These are phyloP conservation scores for Caenorhabditis latens DNA, from an alignment of 1,140 invertebrate genomes.

Conservation along the genomic window DNA sequence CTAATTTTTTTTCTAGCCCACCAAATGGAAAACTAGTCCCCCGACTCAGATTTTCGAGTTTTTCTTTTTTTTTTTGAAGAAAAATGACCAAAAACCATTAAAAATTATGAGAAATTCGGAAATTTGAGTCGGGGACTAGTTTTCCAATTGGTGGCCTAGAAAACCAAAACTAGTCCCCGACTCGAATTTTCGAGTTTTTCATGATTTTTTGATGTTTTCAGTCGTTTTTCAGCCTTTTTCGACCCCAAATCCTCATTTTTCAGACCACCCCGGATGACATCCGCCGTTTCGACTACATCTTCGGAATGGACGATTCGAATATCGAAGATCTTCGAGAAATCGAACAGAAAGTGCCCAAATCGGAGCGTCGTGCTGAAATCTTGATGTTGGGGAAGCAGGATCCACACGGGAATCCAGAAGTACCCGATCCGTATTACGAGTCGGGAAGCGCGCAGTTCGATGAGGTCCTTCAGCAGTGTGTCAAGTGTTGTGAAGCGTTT, in stretches of 20 bases:
- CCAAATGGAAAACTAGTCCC: too few species aligned
- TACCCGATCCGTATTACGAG: constrained; percentile 90
- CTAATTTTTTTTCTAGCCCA: too few species aligned
- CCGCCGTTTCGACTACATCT: constrained; percentile 86
- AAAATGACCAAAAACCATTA: too few species aligned
- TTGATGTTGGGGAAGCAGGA: constrained; percentile 87
- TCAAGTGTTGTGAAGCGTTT: constrained; percentile 34
- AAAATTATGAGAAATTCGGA: too few species aligned
- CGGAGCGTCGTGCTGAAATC: constrained; percentile 83
- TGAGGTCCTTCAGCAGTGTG: constrained; percentile 50
- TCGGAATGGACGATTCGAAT: constrained; percentile 91
- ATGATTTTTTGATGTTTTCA: too few species aligned
- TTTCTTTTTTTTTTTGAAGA: too few species aligned
- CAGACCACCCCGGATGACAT: constrained; percentile 85
- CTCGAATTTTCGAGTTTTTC: too few species aligned
- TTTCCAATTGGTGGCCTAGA: too few species aligned
- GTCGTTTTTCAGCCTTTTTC: constrained; percentile 14
- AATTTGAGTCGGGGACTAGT: too few species aligned
- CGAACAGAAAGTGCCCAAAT: constrained; percentile 72
- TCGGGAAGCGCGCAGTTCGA: constrained; percentile 58
- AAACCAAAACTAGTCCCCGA: too few species aligned
- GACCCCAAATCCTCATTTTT: constrained; percentile 62
- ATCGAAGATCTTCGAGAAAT: constrained; percentile 82
- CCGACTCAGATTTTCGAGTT: too few species aligned
- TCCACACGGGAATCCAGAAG: constrained; percentile 84